A percentile compares a stretch with the other conserved stretches of the same genome.
Evolutionary conservation across 1,140 invertebrate genomes (phyloP).

Genomic region (Sminthurinus signatus): DNA sequence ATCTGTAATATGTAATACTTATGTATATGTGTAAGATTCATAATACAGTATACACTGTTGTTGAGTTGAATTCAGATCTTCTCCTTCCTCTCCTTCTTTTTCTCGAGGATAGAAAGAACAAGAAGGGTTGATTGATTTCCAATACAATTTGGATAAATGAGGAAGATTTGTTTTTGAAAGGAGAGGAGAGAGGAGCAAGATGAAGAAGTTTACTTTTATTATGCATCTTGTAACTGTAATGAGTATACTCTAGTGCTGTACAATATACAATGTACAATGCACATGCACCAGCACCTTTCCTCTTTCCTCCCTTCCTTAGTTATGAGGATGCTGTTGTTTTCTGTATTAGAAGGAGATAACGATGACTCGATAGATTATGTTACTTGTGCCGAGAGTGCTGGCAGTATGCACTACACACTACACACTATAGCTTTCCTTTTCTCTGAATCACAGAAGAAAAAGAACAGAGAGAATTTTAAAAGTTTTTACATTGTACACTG

Average conservation of each 20-base stretch:
- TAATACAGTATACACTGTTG: not conserved
- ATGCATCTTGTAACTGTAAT: not conserved
- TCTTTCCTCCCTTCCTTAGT: too few species aligned
- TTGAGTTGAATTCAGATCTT: not conserved
- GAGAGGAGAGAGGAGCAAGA: not conserved
- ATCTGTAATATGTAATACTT: not conserved
- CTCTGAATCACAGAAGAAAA: not conserved
- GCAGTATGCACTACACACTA: not conserved
- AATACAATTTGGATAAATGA: slow-evolving; percentile 31
- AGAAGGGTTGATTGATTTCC: slow-evolving; percentile 22
- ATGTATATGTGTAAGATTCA: not conserved
- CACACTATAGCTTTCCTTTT: not conserved
- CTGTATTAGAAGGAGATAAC: too few species aligned
- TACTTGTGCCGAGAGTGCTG: not conserved
- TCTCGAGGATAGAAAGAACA: not conserved
- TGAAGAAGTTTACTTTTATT: not conserved
- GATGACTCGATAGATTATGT: slow-evolving; percentile 14
- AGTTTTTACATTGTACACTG: not conserved
- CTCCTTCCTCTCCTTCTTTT: not conserved
- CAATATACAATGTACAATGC: too few species aligned
- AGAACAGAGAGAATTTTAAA: not conserved
- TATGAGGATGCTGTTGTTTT: too few species aligned
- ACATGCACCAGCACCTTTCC: too few species aligned
- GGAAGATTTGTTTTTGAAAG: slow-evolving; percentile 14
- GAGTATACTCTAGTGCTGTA: not conserved